Base-by-base conservation (phyloP, 2,888 invertebrate species). In the Leptinotarsa tumamoca region DNA sequence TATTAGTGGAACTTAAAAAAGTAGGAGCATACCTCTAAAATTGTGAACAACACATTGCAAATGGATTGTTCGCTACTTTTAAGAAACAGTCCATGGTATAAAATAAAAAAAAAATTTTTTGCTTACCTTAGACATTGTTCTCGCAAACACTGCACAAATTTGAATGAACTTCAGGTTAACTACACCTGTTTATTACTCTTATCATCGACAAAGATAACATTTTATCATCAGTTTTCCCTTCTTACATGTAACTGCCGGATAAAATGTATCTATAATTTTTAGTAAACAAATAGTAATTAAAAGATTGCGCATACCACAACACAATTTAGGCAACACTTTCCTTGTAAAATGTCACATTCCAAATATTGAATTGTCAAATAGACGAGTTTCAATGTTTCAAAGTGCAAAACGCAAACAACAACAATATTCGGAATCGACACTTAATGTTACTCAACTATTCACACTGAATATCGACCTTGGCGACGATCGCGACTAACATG, bases 101-200 rank as follows among this genome's bases (percentile, higher is more conserved):
- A 58, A 23, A 58, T 15, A 43, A 54, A 58, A 33, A 52, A 66
- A 33, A 43, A 10, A 1, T 23, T 21, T 23, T n/a, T 68, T 50
- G 67, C 74, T 66, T 67, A 74, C 74, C 61, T 67, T 67, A n/a
- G 74, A 74, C 74, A 74, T 74, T 67, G 69, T 71, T 61, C n/a
- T 52, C 27, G 43, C 21, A 51, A 4, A 63, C 61, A 73, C 15
- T 63, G 21, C 33, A 72, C 33, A 52, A 50, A 23, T 49, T 67
- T 67, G 21, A 74, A 23, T 71, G 43, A 33, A 18, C 51, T 50
- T 54, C 58, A 74, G 43, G 63, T 63, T 63, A 63, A 5, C 33
- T 33, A 27, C 63, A 63, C 63, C 63, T 63, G 33, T 67, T 18
- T 67, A 71, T 56, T 50, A 54, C 56, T 27, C 58, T 71, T 58